Evolutionary conservation across 2,113 vertebrate species (phyloP), one percentile per base, ranked within the genome.

Genomic region (Brachypteracias leptosomus): DNA sequence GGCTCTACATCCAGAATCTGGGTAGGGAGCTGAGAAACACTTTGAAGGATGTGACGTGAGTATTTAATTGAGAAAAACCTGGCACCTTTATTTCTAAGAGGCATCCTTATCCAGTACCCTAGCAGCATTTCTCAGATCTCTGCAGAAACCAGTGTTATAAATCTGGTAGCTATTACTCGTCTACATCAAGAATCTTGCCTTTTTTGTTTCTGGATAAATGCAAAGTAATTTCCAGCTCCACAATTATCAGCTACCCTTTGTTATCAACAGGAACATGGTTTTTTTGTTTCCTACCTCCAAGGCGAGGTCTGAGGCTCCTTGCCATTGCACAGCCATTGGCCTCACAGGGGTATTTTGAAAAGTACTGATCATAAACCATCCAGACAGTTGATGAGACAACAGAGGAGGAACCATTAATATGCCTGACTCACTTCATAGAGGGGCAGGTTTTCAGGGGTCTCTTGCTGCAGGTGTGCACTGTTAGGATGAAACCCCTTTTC

Each of bases 1-100:
- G 99, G 99, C 98, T 99, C 52, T 99, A 99, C 97, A 99, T 99
- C 85, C 99, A 99, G 97, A 99, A 99, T 76, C 92, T 99, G 92
- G 99, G 99, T 47, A 98, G 98, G 19, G 99, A 99, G 96, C 98
- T 99, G 83, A 98, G 99, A 76, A 99, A 99, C 96, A 99, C 99
- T 1, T 98, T 99, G 67, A 99, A 99, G 97, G 99, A 99, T 9
- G 99, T 99, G 85, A 98, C 98, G 99, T 99, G 98, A 98, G 99
- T 98, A 66, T 92, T 94, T n/a, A 7, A 26, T 8, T 52, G 52
- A 52, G 52, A 35, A 92, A 78, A 84, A 59, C 3, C 44, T 40
- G 51, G 16, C 29, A 6, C 11, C 0, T 66, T 83, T 44, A 15
- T 73, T 83, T 62, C 68, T 28, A 54, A 58, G n/a, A 46, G 25